A percentile compares a stretch with the other conserved stretches of the same genome.
phyloP scores from a whole-genome alignment of 2,113 vertebrate species.

The Pygoscelis antarcticus region DNA sequence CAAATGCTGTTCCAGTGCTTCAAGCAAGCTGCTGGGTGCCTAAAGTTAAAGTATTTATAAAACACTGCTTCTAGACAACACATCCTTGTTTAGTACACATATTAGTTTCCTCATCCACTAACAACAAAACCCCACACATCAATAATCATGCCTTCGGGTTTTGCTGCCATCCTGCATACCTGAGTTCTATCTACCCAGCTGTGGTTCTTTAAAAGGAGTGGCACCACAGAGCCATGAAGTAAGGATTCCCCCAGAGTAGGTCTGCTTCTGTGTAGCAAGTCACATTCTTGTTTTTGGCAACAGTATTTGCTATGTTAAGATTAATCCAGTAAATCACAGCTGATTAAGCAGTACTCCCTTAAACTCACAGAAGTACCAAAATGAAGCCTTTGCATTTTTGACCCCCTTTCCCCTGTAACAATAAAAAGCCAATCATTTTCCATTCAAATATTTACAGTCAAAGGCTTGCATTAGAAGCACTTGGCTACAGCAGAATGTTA shows the following conservation, averaged over 20 bases:
- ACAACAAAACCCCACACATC: background rate
- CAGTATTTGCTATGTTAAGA: background rate
- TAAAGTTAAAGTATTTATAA: constrained; percentile 61
- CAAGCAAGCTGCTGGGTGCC: constrained; percentile 91
- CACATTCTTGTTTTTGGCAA: background rate
- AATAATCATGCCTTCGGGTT: background rate
- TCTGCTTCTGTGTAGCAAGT: background rate
- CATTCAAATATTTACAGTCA: background rate
- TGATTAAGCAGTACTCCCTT: background rate
- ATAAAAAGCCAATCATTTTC: background rate
- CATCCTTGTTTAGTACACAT: background rate
- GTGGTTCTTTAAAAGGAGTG: background rate
- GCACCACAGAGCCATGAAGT: background rate
- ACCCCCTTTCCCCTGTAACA: background rate
- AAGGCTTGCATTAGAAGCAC: background rate
- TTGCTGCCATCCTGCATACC: background rate
- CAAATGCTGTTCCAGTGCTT: constrained; percentile 93
- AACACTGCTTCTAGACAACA: background rate
- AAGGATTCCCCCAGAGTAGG: background rate
- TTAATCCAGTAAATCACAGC: background rate
- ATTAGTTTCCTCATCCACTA: background rate
- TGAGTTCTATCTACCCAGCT: background rate
- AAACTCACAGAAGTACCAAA: background rate
- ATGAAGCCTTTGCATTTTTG: background rate
- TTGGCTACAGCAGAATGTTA: background rate